Conservation (phyloP, 1,140 invertebrate species). For the silkworm (Bombyx mori) region DNA sequence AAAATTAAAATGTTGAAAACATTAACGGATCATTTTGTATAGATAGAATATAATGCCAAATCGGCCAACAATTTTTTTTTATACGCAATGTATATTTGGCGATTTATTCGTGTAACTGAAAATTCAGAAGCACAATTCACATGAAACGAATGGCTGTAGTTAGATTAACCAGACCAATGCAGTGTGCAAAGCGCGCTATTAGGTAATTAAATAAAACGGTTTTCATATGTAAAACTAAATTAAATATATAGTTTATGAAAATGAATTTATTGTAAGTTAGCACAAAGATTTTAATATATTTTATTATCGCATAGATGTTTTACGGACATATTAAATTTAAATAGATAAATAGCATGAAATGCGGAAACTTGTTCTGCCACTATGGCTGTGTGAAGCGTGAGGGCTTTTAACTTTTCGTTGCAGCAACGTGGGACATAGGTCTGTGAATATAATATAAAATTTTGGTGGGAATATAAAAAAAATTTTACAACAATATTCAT, state of each 20-base stretch:
- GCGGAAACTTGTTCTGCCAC: conserved; percentile 41
- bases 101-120: too few species aligned
- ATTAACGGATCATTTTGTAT: too few species aligned
- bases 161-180: conserved; percentile 53
- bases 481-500: too few species aligned
- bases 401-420: background rate
- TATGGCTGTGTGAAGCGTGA: conserved; percentile 40
- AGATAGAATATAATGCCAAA: too few species aligned
- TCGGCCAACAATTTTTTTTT: too few species aligned
- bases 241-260: conserved; percentile 65
- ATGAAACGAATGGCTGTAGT: conserved; percentile 18
- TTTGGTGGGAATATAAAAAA: too few species aligned
- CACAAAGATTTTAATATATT: conserved; percentile 71
- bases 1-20: too few species aligned
- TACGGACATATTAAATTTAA: conserved; percentile 64
- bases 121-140: too few species aligned
- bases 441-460: too few species aligned
- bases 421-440: too few species aligned
- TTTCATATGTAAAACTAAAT: conserved; percentile 40
- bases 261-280: conserved; percentile 70
- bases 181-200: conserved; percentile 52
- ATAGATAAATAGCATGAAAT: conserved; percentile 47
- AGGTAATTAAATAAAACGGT: conserved; percentile 41
- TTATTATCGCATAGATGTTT: conserved; percentile 68
- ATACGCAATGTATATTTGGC: too few species aligned